Evolutionary conservation across 2,113 vertebrate genomes (phyloP).

Genomic region (Sebastes fasciatus): DNA sequence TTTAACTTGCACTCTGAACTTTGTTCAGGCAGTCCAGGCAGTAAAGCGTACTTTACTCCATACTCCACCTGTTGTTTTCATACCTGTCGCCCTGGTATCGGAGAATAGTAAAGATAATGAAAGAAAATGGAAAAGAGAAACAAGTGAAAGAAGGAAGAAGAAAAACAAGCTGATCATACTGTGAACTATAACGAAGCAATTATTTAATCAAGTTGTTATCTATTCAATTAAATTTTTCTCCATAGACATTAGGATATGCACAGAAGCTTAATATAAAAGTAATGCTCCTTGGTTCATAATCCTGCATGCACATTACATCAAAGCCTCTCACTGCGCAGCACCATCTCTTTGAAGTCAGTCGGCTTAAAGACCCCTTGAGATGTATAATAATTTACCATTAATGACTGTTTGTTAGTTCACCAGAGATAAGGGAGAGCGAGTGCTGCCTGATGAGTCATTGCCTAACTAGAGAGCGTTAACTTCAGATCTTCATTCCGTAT

Average conservation of each 20-base stretch:
- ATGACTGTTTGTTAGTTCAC: constrained; percentile 55
- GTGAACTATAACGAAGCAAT: background rate
- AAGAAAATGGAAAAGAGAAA: background rate
- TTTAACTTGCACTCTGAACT: constrained; percentile 42
- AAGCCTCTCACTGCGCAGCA: constrained; percentile 26
- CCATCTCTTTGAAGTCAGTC: constrained; percentile 56
- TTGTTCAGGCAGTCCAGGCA: background rate
- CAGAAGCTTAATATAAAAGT: constrained; percentile 1
- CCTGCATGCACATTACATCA: constrained; percentile 27
- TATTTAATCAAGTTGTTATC: constrained; percentile 7
- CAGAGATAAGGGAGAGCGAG: constrained; percentile 25
- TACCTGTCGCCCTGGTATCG: background rate
- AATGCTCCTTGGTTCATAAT: constrained; percentile 12
- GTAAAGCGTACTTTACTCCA: constrained; percentile 8
- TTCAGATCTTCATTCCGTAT: background rate
- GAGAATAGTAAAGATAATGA: background rate
- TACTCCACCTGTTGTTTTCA: constrained; percentile 32
- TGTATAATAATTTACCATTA: constrained; percentile 42
- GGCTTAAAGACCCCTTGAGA: constrained; percentile 29
- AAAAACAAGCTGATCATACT: background rate
- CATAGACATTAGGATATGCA: background rate
- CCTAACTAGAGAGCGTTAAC: constrained; percentile 2
- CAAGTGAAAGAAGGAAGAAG: background rate
- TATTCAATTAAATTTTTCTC: background rate
- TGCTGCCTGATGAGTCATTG: constrained; percentile 1